A percentile compares a stretch with the other conserved stretches of the same genome.
Conservation (phyloP, 2,888 invertebrate species). For the Timema cristinae region DNA sequence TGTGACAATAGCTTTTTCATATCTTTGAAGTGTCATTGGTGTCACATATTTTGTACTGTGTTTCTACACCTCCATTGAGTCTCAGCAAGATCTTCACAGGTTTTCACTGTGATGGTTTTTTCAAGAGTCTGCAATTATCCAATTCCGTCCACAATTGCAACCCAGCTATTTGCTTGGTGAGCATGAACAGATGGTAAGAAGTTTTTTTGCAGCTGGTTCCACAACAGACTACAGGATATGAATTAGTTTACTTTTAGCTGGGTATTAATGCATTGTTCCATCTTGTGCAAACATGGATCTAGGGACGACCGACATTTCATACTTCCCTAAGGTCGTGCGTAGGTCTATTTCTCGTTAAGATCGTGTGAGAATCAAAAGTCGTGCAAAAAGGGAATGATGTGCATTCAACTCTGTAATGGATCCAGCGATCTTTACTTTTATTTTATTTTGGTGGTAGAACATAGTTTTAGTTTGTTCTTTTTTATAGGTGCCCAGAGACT, state of each 20-base stretch:
- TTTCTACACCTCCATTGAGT: not conserved
- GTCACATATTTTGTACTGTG: slow-evolving; percentile 13
- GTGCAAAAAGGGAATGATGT: not conserved
- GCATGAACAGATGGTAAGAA: no score
- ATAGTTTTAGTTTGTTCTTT: not conserved
- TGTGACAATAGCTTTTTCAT: slow-evolving; percentile 11
- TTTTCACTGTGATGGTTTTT: not conserved
- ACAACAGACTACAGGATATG: not conserved
- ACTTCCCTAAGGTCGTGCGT: slow-evolving; percentile 2
- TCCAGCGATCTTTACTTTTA: not conserved
- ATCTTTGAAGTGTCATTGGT: slow-evolving; percentile 12
- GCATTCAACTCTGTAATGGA: not conserved
- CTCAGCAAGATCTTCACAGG: not conserved
- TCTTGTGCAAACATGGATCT: not conserved
- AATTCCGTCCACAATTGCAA: not conserved
- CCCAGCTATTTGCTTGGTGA: no score
- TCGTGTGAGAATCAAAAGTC: slow-evolving; percentile 5
- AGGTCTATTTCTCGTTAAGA: not conserved
- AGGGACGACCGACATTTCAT: not conserved
- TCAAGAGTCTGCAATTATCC: no score
- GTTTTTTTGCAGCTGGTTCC: not conserved
- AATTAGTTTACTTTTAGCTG: not conserved
- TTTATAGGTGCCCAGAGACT: not conserved
- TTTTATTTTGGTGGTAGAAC: not conserved
- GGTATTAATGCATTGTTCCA: not conserved